Percentiles rank a stretch among this genome's conserved stretches.
These are phyloP conservation scores for Stenoptilia bipunctidactyla DNA, from an alignment of 2,888 invertebrate genomes.

Conservation along the genomic window DNA sequence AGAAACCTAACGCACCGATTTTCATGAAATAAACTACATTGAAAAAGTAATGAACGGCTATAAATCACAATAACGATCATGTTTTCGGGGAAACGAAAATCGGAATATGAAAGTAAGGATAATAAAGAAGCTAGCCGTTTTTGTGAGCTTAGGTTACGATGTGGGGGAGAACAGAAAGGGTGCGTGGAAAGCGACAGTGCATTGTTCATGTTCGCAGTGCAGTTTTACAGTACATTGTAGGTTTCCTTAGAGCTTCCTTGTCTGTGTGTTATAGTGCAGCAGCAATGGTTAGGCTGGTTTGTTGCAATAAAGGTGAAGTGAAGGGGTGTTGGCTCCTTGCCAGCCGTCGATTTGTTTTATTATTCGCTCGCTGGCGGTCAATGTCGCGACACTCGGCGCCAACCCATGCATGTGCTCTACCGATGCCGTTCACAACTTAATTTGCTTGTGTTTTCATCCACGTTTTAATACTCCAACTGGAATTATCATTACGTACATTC, in stretches of 20 bases:
- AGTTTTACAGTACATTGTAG: neutral
- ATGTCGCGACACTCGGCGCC: conserved; percentile 55
- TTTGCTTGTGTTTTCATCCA: too few relatives aligned
- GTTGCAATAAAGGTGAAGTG: conserved; percentile 31
- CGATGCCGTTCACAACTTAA: neutral
- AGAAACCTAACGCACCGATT: conserved; percentile 53
- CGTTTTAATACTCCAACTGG: too few relatives aligned
- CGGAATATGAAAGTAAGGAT: too few relatives aligned
- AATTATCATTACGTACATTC: too few relatives aligned
- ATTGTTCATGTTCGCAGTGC: conserved; percentile 23
- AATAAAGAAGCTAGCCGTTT: too few relatives aligned
- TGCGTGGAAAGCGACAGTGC: conserved; percentile 32
- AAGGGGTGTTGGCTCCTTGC: conserved; percentile 59
- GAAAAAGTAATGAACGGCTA: too few relatives aligned
- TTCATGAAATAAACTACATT: conserved; percentile 59
- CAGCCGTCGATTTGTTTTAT: conserved; percentile 63
- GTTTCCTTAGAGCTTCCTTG: neutral
- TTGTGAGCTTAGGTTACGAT: too few relatives aligned
- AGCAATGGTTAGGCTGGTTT: conserved; percentile 23
- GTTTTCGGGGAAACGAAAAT: neutral
- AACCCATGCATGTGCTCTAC: conserved; percentile 40
- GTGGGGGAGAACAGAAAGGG: conserved; percentile 25
- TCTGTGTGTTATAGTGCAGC: conserved; percentile 14
- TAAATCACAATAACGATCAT: too few relatives aligned
- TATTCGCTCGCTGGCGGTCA: conserved; percentile 66